Conservation (phyloP, 1,140 invertebrate genomes). For the Drosophila ironensis region DNA sequence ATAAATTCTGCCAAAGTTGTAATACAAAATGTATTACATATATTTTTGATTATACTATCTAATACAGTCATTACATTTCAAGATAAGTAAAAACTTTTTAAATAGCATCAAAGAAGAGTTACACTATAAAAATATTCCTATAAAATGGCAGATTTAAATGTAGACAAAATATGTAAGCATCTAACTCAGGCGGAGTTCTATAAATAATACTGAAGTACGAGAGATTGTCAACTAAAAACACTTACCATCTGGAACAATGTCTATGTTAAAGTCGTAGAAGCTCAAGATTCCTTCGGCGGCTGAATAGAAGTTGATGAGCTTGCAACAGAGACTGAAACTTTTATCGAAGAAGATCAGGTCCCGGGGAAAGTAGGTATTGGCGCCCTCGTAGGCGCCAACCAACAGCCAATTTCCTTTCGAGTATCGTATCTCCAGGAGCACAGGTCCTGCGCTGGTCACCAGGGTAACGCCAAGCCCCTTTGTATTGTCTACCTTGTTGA, state of each 20-base stretch:
- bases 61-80: no score
- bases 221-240: no score
- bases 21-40: no score
- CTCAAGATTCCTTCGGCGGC: not conserved
- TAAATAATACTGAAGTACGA: no score
- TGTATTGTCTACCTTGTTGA: not conserved
- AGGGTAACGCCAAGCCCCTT: slow-evolving; percentile 16
- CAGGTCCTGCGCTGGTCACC: not conserved
- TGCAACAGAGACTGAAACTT: slow-evolving; percentile 39
- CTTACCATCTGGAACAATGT: not conserved
- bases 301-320: slow-evolving; percentile 4
- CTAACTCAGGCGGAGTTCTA: no score
- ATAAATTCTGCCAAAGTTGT: no score
- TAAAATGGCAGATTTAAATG: no score
- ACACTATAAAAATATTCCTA: no score
- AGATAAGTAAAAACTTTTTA: no score
- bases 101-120: no score
- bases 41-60: no score
- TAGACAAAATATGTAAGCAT: no score
- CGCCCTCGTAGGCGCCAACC: not conserved
- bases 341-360: slow-evolving; percentile 7
- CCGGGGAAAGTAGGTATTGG: not conserved
- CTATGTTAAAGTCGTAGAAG: not conserved
- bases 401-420: slow-evolving; percentile 32
- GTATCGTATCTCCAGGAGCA: not conserved